Percentiles rank a stretch among this genome's conserved stretches.
Evolutionary conservation across 2,888 invertebrate genomes (phyloP).

Genomic region (Pycnomerus fuliginosus): DNA sequence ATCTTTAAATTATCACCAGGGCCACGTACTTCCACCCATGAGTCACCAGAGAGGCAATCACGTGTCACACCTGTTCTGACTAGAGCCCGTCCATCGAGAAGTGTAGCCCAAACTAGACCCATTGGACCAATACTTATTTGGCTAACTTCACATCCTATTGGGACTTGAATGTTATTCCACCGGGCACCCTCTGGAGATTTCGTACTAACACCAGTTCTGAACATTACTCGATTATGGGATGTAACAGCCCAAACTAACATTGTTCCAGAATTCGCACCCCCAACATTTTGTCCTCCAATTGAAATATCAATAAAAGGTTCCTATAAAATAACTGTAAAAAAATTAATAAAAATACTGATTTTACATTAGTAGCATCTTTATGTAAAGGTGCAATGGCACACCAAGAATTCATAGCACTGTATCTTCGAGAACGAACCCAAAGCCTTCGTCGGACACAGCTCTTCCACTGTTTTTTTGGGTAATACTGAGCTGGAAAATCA

Average conservation of each 20-base stretch:
- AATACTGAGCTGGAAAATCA: conserved; percentile 84
- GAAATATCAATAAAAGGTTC: conserved; percentile 92
- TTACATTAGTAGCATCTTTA: conserved; percentile 79
- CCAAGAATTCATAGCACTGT: conserved; percentile 90
- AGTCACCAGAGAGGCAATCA: conserved; percentile 64
- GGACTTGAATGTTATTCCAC: conserved; percentile 78
- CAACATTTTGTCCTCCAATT: conserved; percentile 81
- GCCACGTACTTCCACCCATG: conserved; percentile 80
- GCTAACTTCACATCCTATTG: conserved; percentile 77
- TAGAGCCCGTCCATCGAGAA: conserved; percentile 80
- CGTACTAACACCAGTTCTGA: conserved; percentile 76
- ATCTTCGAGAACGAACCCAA: conserved; percentile 86
- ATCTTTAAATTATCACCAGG: conserved; percentile 71
- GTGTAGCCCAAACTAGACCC: conserved; percentile 84
- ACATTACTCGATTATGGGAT: conserved; percentile 87
- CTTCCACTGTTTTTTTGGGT: conserved; percentile 81
- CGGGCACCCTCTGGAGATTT: conserved; percentile 83
- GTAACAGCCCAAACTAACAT: conserved; percentile 92
- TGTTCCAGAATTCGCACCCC: conserved; percentile 73
- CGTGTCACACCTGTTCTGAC: conserved; percentile 82
- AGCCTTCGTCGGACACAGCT: conserved; percentile 86
- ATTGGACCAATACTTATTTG: conserved; percentile 84
- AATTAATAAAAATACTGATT: conserved; percentile 11
- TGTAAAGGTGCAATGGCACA: conserved; percentile 86
- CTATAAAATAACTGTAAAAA: conserved; percentile 51